phyloP scores from a whole-genome alignment of 2,797 vertebrate species.

The Esox lucius region DNA sequence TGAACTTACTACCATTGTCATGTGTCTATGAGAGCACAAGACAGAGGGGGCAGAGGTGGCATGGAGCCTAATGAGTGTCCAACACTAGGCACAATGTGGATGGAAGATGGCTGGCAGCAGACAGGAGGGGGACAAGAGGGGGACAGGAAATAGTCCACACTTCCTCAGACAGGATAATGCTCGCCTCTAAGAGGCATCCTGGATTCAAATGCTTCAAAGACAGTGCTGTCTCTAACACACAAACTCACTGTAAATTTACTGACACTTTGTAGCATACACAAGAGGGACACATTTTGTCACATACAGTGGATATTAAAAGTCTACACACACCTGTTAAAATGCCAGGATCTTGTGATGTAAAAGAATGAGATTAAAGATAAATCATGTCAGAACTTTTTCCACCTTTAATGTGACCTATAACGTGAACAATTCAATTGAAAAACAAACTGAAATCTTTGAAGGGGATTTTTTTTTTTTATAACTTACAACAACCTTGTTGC shows the following conservation, averaged over 20 bases:
- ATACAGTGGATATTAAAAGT: no score
- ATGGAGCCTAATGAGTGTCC: slow-evolving; percentile 38
- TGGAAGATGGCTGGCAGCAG: slow-evolving; percentile 40
- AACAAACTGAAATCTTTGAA: no score
- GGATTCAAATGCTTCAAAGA: slow-evolving; percentile 63
- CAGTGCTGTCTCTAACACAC: slow-evolving; percentile 41
- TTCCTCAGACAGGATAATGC: slow-evolving; percentile 77
- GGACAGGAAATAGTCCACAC: slow-evolving; percentile 68
- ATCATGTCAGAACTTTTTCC: no score
- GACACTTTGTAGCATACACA: neutral
- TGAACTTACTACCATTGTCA: neutral
- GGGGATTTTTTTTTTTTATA: no score
- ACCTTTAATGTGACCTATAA: no score
- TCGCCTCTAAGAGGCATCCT: slow-evolving; percentile 73
- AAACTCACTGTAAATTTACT: slow-evolving; percentile 35
- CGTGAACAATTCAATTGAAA: no score
- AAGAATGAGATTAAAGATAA: no score
- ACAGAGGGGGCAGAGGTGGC: slow-evolving; percentile 6
- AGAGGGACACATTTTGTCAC: neutral
- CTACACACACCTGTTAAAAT: no score
- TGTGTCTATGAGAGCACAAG: slow-evolving; percentile 7
- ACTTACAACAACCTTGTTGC: no score
- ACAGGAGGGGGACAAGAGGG: slow-evolving; percentile 27
- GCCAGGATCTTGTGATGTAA: no score
- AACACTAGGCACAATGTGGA: slow-evolving; percentile 51